Evolutionary conservation across 2,113 vertebrate species (phyloP).

Genomic region (Ondatra zibethicus): DNA sequence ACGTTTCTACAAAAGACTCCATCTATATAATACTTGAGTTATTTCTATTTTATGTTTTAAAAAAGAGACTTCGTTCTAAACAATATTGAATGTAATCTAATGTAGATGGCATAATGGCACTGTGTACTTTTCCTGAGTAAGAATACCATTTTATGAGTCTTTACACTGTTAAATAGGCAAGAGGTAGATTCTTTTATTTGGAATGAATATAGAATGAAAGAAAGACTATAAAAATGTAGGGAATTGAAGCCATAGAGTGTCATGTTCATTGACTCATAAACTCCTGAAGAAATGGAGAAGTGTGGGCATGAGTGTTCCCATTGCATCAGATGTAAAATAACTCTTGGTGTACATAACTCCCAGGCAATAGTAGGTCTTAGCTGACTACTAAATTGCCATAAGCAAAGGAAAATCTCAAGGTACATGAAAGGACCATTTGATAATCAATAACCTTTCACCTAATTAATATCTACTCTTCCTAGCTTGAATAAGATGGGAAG

Average conservation of each 20-base stretch:
- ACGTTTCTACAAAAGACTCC: neutral
- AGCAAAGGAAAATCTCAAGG: neutral
- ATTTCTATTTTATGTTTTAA: neutral
- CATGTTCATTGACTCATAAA: neutral
- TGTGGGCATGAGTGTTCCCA: neutral
- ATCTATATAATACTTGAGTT: neutral
- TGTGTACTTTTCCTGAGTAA: neutral
- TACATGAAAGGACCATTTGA: neutral
- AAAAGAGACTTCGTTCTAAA: neutral
- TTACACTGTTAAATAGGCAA: neutral
- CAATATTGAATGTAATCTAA: neutral
- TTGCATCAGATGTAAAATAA: neutral
- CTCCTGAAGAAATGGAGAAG: neutral
- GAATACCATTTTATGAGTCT: neutral
- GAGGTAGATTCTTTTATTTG: neutral
- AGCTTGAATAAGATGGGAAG: neutral
- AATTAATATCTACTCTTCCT: neutral
- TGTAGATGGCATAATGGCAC: neutral
- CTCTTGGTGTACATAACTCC: neutral
- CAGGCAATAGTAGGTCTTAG: neutral
- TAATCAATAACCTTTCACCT: neutral
- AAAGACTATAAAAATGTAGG: neutral
- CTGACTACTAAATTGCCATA: neutral
- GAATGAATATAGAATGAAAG: neutral
- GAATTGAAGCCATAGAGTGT: neutral